phyloP scores from a whole-genome alignment of 2,797 vertebrate genomes.

The Aulostomus chinensis region DNA sequence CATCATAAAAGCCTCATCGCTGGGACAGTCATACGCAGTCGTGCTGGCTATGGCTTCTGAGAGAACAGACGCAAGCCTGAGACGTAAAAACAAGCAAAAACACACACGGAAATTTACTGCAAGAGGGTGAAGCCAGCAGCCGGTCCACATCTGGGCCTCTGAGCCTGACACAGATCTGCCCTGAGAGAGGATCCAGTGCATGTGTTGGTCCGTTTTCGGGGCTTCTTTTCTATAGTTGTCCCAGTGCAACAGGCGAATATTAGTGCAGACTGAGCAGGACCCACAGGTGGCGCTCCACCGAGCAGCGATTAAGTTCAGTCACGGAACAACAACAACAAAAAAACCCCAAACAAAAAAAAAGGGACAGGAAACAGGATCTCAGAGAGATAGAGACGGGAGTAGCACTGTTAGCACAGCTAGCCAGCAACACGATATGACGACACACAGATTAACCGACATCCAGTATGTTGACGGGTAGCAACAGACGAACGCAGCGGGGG shows the following conservation, averaged over 20 bases:
- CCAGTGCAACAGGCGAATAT: constrained; percentile 36
- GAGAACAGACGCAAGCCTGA: constrained; percentile 11
- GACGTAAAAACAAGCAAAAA: too few relatives aligned
- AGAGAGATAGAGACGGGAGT: constrained; percentile 1
- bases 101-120: neutral
- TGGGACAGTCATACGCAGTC: constrained; percentile 17
- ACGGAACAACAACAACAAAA: neutral
- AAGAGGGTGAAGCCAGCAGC: constrained; percentile 7
- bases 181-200: constrained; percentile 31
- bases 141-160: constrained; percentile 12
- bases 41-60: constrained; percentile 62
- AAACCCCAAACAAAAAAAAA: too few relatives aligned
- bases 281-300: constrained; percentile 4
- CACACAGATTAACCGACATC: too few relatives aligned
- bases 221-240: constrained; percentile 23
- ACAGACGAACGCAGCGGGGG: constrained; percentile 9
- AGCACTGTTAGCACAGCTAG: neutral
- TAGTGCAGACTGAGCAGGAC: constrained; percentile 30
- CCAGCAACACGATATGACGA: too few relatives aligned
- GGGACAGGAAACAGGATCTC: neutral
- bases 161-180: constrained; percentile 6
- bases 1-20: constrained; percentile 32
- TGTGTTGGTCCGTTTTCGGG: constrained; percentile 37
- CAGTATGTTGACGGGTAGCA: constrained; percentile 16
- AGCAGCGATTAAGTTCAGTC: constrained; percentile 29